Percentiles rank a stretch among this genome's conserved stretches.
Evolutionary conservation across 2,113 vertebrate genomes (phyloP).

Genomic region (Centropristis striata): DNA sequence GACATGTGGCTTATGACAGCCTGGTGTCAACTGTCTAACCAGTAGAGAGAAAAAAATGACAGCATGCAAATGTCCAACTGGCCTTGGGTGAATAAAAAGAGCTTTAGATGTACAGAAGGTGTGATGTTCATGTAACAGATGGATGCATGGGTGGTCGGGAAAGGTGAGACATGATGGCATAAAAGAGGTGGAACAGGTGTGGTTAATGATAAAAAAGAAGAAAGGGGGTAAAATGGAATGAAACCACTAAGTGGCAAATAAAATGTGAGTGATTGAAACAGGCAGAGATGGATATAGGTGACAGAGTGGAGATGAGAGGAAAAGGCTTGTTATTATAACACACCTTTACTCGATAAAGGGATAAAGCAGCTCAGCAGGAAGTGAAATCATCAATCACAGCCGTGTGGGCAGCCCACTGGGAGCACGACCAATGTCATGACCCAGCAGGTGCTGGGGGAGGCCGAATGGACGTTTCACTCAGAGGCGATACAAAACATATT

Average conservation of each 20-base stretch:
- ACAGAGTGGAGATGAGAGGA: background rate
- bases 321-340: slow-evolving; percentile 10
- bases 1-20: slow-evolving; percentile 54
- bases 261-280: background rate
- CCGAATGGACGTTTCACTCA: slow-evolving; percentile 10
- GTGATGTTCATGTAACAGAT: slow-evolving; percentile 19
- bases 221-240: background rate
- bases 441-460: slow-evolving; percentile 24
- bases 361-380: slow-evolving; percentile 28
- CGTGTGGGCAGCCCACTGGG: slow-evolving; percentile 5
- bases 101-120: slow-evolving; percentile 10
- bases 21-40: slow-evolving; percentile 38
- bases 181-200: slow-evolving; percentile 1
- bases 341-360: background rate
- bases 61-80: slow-evolving; percentile 48
- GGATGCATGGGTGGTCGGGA: slow-evolving; percentile 5
- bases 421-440: slow-evolving; percentile 46
- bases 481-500: too few species aligned
- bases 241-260: slow-evolving; percentile 3
- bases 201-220: slow-evolving; percentile 3
- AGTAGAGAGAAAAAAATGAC: slow-evolving; percentile 14
- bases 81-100: slow-evolving; percentile 21
- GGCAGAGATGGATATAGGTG: slow-evolving; percentile 11
- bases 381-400: slow-evolving; percentile 57
- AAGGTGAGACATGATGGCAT: background rate